Percentiles rank a stretch among this genome's conserved stretches.
phyloP scores from a whole-genome alignment of 2,797 vertebrate genomes.

The Parauchenoglanis punctatus region DNA sequence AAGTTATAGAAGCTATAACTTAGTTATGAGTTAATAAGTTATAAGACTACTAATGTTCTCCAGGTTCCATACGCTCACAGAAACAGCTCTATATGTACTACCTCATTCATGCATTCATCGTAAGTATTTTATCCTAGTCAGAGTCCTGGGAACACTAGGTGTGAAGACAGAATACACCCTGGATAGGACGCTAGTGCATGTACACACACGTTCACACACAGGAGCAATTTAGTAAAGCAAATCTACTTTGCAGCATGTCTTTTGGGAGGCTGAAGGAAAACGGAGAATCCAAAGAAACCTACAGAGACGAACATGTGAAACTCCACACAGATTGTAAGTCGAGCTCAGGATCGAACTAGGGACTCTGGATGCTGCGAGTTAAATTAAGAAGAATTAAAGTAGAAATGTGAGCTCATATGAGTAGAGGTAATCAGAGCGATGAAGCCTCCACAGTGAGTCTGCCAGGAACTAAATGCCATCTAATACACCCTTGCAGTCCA shows the following conservation, averaged over 20 bases:
- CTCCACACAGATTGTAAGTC: not conserved
- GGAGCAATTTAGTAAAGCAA: not conserved
- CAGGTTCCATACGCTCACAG: not conserved
- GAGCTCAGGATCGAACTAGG: not conserved
- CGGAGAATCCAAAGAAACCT: not conserved
- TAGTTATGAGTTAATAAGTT: too few relatives aligned
- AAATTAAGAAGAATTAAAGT: not conserved
- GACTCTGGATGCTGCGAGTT: not conserved
- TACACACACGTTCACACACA: constrained; percentile 18
- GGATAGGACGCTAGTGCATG: not conserved
- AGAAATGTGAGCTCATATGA: not conserved
- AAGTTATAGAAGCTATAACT: too few relatives aligned
- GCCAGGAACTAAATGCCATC: constrained; percentile 2
- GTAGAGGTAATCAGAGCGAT: not conserved
- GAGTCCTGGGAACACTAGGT: too few relatives aligned
- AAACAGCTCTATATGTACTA: not conserved
- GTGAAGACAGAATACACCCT: not conserved
- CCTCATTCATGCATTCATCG: not conserved
- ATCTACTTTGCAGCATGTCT: not conserved
- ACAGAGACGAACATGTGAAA: not conserved
- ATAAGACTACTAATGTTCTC: not conserved
- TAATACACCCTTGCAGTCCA: not conserved
- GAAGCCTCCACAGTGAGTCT: not conserved
- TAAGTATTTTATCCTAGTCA: not conserved
- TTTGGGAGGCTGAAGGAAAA: not conserved